Evolutionary conservation across 2,888 invertebrate genomes (phyloP), one percentile per base, ranked within the genome.

Genomic region (Chrysina gloriosa): DNA sequence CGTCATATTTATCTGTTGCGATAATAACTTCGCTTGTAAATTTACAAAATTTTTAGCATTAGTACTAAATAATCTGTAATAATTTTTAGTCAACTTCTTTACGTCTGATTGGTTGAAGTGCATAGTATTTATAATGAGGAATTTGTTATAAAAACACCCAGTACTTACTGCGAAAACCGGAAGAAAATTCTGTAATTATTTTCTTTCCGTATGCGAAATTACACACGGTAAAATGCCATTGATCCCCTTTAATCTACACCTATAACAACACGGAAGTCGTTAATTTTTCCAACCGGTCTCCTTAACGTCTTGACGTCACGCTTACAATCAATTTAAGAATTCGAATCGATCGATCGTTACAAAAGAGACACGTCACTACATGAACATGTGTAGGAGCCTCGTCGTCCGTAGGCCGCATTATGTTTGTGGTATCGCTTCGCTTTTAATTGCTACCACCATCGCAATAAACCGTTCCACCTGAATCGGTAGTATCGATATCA

Each of bases 361-460:
- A 29, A 9, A 19, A 19, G 45, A 45, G 19, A 45, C 9, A 45
- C 45, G 45, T 45, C 19, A 45, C n/a, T 45, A 9, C 21, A 7
- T 45, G 19, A 2, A 19, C 45, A 21, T n/a, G 6, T 36, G 21
- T 9, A 19, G 16, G 19, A 21, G 21, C 16, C 19, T 45, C 14
- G 36, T 9, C 45, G 5, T 45, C 9, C 7, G 45, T 21, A 21
- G 9, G 9, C 21, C 21, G 45, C 9, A 3, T 5, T 1, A 7
- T 14, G 19, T 11, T 11, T 11, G 31, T 19, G 6, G n/a, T 48
- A 19, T 23, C 27, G 31, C 16, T 52, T 31, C 19, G 6, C 52
- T 31, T 52, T 31, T 52, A 52, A 52, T 52, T 31, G 52, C 52
- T 52, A 52, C 52, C 52, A 29, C 29, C 52, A 52, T 34, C 5